Evolutionary conservation across 2,888 invertebrate genomes (phyloP).

Genomic region (Enoplolaimus lenunculus): DNA sequence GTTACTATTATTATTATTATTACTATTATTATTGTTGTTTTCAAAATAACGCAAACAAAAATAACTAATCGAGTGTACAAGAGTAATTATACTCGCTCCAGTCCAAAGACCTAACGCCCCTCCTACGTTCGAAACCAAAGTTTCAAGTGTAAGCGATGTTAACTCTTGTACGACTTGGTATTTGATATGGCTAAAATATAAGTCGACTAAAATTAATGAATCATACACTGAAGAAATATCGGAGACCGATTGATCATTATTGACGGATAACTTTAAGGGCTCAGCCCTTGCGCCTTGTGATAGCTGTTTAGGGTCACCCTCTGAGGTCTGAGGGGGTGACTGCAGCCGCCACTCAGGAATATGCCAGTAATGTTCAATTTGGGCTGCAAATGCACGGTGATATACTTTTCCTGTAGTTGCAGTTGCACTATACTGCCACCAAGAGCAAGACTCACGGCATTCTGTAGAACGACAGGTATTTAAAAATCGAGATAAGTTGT

Average conservation of each 20-base stretch:
- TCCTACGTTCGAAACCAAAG: background rate
- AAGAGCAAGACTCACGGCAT: background rate
- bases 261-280: too few species aligned
- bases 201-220: conserved; percentile 6
- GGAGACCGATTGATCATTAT: too few species aligned
- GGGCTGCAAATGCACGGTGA: background rate
- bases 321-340: background rate
- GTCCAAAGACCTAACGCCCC: conserved; percentile 13
- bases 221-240: too few species aligned
- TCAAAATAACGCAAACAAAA: background rate
- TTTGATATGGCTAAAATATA: background rate
- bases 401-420: background rate
- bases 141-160: background rate
- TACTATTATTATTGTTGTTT: too few species aligned
- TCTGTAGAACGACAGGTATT: background rate
- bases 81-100: conserved; percentile 6
- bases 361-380: too few species aligned
- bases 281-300: background rate
- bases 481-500: background rate
- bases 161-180: background rate
- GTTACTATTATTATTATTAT: too few species aligned
- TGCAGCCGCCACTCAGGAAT: too few species aligned
- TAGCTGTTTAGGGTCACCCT: background rate
- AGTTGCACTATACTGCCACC: background rate
- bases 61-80: background rate